phyloP scores from a whole-genome alignment of 2,888 invertebrate genomes.

The Lordiphosa fenestrarum region DNA sequence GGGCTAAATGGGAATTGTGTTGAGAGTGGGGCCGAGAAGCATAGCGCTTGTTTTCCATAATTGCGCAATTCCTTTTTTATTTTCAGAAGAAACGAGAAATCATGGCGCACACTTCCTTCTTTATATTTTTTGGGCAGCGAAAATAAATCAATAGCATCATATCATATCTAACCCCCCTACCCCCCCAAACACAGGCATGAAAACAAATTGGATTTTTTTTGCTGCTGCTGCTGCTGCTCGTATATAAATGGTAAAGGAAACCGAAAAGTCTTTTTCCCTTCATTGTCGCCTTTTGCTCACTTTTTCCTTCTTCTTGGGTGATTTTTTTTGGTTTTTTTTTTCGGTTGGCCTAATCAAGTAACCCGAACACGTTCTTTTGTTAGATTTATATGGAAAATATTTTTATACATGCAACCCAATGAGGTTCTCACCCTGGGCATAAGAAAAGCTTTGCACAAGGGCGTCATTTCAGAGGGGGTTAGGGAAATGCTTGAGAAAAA shows the following conservation, averaged over 20 bases:
- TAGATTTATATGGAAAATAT: conserved; percentile 77
- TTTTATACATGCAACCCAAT: conserved; percentile 61
- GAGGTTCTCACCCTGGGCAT: conserved; percentile 2
- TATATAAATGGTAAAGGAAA: conserved; percentile 55
- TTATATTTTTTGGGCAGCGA: background rate
- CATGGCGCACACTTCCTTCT: conserved; percentile 27
- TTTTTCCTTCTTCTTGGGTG: background rate
- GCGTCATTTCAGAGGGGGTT: background rate
- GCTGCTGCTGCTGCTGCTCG: conserved; percentile 38
- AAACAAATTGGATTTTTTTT: conserved; percentile 55
- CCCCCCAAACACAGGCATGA: conserved; percentile 2
- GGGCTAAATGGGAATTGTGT: conserved; percentile 23
- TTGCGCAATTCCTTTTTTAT: conserved; percentile 52
- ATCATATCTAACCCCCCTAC: conserved; percentile 22
- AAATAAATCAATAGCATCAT: conserved; percentile 30
- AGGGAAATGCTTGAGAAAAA: too few species aligned
- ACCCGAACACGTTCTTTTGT: conserved; percentile 75
- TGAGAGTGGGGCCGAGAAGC: conserved; percentile 19
- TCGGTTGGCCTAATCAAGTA: conserved; percentile 66
- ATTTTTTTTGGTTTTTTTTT: conserved; percentile 23
- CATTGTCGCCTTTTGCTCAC: conserved; percentile 24
- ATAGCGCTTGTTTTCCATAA: conserved; percentile 50
- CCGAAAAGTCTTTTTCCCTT: conserved; percentile 42
- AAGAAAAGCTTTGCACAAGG: too few species aligned
- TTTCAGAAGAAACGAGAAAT: conserved; percentile 20